Base-by-base conservation (phyloP, 2,797 vertebrate species). In the Rachycentron canadum region DNA sequence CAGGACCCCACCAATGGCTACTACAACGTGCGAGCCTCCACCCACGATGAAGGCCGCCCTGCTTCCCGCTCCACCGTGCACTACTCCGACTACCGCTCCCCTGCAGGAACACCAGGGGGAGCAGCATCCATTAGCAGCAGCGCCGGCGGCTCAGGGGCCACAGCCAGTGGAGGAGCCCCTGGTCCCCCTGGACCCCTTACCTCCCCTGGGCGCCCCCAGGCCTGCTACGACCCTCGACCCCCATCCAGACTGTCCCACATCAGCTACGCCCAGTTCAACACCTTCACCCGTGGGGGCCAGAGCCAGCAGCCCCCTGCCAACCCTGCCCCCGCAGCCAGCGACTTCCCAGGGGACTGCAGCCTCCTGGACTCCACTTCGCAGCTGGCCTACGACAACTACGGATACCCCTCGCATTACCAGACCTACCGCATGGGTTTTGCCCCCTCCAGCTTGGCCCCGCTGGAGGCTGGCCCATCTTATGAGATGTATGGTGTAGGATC, bases 1-100 rank as follows among this genome's bases (percentile, higher is more conserved):
- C 86, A 98, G 98, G 98, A 98, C 86, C 98, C 98, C 9, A 98
- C 98, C 38, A 99, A 99, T 0, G 97, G 98, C 82, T 99, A 99
- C 93, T 99, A 99, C 92, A 99, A 99, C 0, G 97, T 99, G 2
- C 96, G 97, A 0, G 98, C 97, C 40, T 95, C 95, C 74, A 95
- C 95, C 66, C 97, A 97, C 0, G 98, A 99, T 47, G 97, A 99
- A 58, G 94, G 93, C 43, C 96, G 97, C 0, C 96, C 97, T 0
- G 93, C 96, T 1, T 98, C 97, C 12, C 96, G 97, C 84, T 95
- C 97, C 16, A 97, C 96, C 11, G 95, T 97, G 89, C 96, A 98
- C 67, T 99, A 98, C 63, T 83, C 95, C 0, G 98, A 99, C 89
- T 99, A 98, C 90, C 97, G 97, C 45, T 92, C 97, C 3, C 89